These are phyloP conservation scores for Ochropacha duplaris DNA, from an alignment of 2,888 invertebrate species.

Conservation along the genomic window DNA sequence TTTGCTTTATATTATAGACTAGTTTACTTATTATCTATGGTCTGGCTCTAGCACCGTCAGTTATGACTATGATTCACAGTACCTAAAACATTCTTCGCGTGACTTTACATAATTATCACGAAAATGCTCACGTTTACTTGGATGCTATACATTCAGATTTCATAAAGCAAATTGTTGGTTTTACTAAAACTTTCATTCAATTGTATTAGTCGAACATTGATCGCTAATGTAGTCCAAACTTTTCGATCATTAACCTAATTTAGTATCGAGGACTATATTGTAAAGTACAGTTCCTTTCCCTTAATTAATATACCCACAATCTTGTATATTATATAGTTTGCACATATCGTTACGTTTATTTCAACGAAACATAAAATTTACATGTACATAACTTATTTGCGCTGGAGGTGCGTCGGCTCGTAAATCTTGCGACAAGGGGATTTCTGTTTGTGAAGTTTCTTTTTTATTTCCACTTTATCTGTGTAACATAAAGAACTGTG, in stretches of 20 bases:
- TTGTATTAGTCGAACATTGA: slow-evolving; percentile 75
- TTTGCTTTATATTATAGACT: too few relatives aligned
- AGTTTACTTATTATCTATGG: neutral
- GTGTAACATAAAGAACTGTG: slow-evolving; percentile 74
- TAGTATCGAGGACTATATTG: slow-evolving; percentile 8
- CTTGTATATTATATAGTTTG: slow-evolving; percentile 16
- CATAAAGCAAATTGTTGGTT: slow-evolving; percentile 78
- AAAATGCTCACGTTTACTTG: slow-evolving; percentile 64
- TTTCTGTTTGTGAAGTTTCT: slow-evolving; percentile 81
- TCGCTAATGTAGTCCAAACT: slow-evolving; percentile 72
- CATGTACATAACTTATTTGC: slow-evolving; percentile 74
- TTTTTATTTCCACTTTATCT: slow-evolving; percentile 81
- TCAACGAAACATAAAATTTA: slow-evolving; percentile 72
- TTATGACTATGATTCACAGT: slow-evolving; percentile 36
- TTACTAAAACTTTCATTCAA: slow-evolving; percentile 73
- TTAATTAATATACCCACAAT: slow-evolving; percentile 8
- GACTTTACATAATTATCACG: slow-evolving; percentile 73
- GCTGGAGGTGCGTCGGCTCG: slow-evolving; percentile 76
- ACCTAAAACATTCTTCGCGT: slow-evolving; percentile 67
- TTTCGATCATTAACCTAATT: slow-evolving; percentile 66
- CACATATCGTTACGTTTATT: slow-evolving; percentile 49
- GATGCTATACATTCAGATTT: slow-evolving; percentile 66
- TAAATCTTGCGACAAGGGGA: slow-evolving; percentile 81
- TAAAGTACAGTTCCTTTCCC: slow-evolving; percentile 6
- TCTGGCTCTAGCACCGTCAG: slow-evolving; percentile 31